phyloP scores from a whole-genome alignment of 2,888 invertebrate species.

The Plusia festucae region DNA sequence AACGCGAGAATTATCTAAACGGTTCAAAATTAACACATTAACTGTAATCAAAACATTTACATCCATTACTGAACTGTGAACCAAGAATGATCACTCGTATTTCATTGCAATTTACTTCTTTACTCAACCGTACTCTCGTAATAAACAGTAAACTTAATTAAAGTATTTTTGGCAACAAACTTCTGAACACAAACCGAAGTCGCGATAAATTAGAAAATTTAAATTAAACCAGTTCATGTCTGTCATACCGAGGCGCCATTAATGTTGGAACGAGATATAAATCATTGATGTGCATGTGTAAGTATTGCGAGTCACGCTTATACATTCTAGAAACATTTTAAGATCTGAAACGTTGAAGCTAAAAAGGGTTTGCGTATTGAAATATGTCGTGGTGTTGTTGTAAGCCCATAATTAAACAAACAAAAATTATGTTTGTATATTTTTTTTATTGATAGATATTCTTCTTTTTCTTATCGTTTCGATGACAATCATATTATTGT shows the following conservation, averaged over 20 bases:
- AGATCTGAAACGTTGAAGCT: too few species aligned
- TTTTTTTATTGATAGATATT: too few species aligned
- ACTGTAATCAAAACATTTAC: not conserved
- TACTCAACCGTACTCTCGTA: constrained; percentile 14
- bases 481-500: too few species aligned
- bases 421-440: too few species aligned
- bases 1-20: not conserved
- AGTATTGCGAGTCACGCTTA: not conserved
- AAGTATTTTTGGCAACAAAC: constrained; percentile 27
- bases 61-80: not conserved
- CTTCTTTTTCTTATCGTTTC: too few species aligned
- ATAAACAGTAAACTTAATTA: constrained; percentile 27
- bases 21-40: not conserved
- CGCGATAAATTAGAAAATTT: constrained; percentile 46
- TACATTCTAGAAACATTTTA: not conserved
- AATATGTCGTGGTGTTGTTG: too few species aligned
- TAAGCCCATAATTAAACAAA: too few species aligned
- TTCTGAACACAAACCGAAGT: constrained; percentile 14
- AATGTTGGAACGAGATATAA: not conserved
- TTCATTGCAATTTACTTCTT: constrained; percentile 9
- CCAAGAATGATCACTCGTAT: not conserved
- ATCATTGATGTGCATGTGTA: constrained; percentile 5
- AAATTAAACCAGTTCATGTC: constrained; percentile 13
- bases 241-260: not conserved
- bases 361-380: too few species aligned